These are phyloP conservation scores for Myiozetetes cayanensis DNA, from an alignment of 2,113 vertebrate genomes.

Conservation along the genomic window DNA sequence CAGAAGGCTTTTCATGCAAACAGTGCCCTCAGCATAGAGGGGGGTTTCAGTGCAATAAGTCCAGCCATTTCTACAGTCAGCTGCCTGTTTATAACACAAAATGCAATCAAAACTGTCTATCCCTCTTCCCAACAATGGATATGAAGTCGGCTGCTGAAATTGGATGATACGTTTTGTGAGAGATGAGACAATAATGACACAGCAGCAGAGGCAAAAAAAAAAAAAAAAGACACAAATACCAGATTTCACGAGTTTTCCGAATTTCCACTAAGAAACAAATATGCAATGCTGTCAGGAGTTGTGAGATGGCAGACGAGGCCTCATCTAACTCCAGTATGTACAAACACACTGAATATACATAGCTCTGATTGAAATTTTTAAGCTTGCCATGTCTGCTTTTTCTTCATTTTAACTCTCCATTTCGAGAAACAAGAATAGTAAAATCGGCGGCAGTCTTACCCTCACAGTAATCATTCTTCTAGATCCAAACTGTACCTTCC, in stretches of 20 bases:
- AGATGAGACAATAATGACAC: slow-evolving; percentile 65
- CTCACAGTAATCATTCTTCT: not conserved
- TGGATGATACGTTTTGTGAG: slow-evolving; percentile 11
- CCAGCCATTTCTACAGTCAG: slow-evolving; percentile 51
- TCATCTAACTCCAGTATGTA: not conserved
- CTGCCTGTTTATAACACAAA: slow-evolving; percentile 52
- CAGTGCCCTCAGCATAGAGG: slow-evolving; percentile 62
- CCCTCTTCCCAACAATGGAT: slow-evolving; percentile 34
- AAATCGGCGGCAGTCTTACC: not conserved
- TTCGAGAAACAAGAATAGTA: not conserved
- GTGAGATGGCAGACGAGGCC: slow-evolving; percentile 7
- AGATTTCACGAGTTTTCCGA: slow-evolving; percentile 27
- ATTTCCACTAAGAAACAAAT: not conserved
- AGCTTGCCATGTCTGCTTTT: not conserved
- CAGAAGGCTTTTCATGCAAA: slow-evolving; percentile 65
- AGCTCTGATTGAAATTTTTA: not conserved
- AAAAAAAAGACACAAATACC: not conserved
- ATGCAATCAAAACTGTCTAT: slow-evolving; percentile 13
- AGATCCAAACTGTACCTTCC: not conserved
- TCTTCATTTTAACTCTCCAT: not conserved
- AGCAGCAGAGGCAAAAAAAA: not conserved
- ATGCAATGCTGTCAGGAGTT: not conserved
- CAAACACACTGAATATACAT: not conserved
- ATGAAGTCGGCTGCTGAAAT: slow-evolving; percentile 61
- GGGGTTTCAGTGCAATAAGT: slow-evolving; percentile 54